phyloP scores from a whole-genome alignment of 1,140 invertebrate species.

The Phymastichus coffea region DNA sequence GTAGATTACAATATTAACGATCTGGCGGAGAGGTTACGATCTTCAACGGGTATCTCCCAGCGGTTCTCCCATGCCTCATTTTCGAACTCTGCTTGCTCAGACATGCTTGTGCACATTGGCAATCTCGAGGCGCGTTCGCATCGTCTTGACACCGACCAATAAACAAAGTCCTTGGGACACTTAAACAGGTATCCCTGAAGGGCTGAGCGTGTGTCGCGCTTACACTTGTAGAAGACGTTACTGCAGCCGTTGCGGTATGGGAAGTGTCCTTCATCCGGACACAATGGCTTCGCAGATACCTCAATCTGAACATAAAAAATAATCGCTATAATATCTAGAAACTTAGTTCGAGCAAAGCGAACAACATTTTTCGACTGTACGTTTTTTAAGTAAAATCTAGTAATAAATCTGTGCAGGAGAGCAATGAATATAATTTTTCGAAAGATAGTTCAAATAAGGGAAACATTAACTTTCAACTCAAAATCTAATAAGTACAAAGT shows the following conservation, averaged over 20 bases:
- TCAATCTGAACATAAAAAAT: constrained; percentile 60
- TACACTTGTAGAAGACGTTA: constrained; percentile 73
- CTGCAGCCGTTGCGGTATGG: constrained; percentile 68
- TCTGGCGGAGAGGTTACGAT: constrained; percentile 45
- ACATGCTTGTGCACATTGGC: constrained; percentile 56
- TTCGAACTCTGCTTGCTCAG: constrained; percentile 33
- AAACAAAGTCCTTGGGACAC: constrained; percentile 74
- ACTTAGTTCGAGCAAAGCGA: too few relatives aligned
- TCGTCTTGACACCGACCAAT: constrained; percentile 73
- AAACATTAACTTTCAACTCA: too few relatives aligned
- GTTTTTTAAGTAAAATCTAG: neutral
- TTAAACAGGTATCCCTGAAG: constrained; percentile 72
- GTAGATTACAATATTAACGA: too few relatives aligned
- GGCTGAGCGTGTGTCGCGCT: constrained; percentile 51
- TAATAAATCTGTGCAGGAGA: too few relatives aligned
- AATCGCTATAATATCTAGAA: constrained; percentile 11
- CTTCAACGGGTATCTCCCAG: constrained; percentile 47
- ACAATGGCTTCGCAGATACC: constrained; percentile 61
- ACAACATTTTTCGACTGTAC: neutral
- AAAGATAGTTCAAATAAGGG: too few relatives aligned
- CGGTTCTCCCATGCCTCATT: constrained; percentile 39
- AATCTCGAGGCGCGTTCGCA: constrained; percentile 67
- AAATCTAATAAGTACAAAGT: too few relatives aligned
- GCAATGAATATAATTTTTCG: too few relatives aligned
- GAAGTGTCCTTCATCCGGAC: constrained; percentile 69